Conservation (phyloP, 2,888 invertebrate species). For the Ochropleura leucogaster region DNA sequence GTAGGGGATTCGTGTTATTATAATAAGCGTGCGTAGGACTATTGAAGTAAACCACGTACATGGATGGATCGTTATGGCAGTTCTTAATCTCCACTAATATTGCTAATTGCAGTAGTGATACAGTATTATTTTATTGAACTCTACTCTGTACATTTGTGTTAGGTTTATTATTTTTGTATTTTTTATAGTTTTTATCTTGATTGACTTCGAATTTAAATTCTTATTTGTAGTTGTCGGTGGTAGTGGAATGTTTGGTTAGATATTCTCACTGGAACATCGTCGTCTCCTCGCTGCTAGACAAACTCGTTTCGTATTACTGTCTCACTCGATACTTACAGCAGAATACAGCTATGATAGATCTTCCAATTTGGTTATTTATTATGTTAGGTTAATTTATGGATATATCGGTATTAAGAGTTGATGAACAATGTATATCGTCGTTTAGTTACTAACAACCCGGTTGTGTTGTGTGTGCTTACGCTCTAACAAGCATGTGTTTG, state of each 20-base stretch:
- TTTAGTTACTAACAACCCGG: constrained; percentile 89
- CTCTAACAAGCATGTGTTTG: constrained; percentile 90
- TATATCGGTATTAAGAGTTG: constrained; percentile 83
- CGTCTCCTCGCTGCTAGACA: constrained; percentile 45
- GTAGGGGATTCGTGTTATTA: constrained; percentile 31
- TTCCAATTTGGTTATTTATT: constrained; percentile 89
- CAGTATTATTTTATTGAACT: constrained; percentile 89
- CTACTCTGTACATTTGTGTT: constrained; percentile 87
- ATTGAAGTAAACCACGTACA: constrained; percentile 58
- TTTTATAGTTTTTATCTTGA: constrained; percentile 81
- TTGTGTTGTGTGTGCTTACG: constrained; percentile 90
- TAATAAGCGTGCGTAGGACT: constrained; percentile 45
- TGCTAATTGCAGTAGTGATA: constrained; percentile 86
- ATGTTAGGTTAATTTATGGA: constrained; percentile 83
- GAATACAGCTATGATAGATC: constrained; percentile 78
- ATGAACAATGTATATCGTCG: constrained; percentile 86
- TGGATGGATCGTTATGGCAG: constrained; percentile 60
- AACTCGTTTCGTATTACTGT: constrained; percentile 55
- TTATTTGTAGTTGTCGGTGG: constrained; percentile 52
- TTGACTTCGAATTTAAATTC: constrained; percentile 76
- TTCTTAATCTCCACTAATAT: constrained; percentile 78
- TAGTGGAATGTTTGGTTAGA: constrained; percentile 53
- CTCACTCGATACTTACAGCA: constrained; percentile 47
- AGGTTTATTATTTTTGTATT: constrained; percentile 83
- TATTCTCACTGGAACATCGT: constrained; percentile 49